phyloP scores from a whole-genome alignment of 2,888 invertebrate species.

The Yponomeuta plumbellus region DNA sequence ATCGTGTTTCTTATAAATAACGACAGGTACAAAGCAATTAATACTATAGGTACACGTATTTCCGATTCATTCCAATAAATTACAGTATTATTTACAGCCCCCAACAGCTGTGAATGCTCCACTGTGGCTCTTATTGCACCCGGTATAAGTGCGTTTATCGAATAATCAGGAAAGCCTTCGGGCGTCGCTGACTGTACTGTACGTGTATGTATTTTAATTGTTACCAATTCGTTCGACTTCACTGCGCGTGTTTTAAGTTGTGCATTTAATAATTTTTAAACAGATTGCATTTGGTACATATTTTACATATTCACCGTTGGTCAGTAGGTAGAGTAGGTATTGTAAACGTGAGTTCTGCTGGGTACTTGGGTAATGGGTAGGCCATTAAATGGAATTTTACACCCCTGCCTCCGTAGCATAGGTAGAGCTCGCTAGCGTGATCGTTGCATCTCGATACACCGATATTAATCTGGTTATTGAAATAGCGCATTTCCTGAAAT shows the following conservation, averaged over 20 bases:
- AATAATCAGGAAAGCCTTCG: too few species aligned
- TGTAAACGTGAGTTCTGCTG: too few species aligned
- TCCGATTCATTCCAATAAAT: not conserved
- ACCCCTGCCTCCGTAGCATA: too few species aligned
- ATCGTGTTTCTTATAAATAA: not conserved
- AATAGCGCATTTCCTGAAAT: too few species aligned
- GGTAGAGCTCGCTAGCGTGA: too few species aligned
- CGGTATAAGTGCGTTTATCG: too few species aligned
- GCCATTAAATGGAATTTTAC: too few species aligned
- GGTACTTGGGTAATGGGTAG: too few species aligned
- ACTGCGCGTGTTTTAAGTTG: not conserved
- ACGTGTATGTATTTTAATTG: not conserved
- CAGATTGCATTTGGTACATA: not conserved
- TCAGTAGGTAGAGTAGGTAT: conserved; percentile 28
- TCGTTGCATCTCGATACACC: too few species aligned
- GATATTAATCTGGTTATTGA: too few species aligned
- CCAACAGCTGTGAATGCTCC: not conserved
- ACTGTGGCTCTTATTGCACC: too few species aligned
- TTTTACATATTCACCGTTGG: not conserved
- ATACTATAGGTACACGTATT: not conserved
- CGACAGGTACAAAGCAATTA: not conserved
- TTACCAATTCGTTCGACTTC: not conserved
- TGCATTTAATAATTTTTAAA: not conserved
- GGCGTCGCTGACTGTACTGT: not conserved
- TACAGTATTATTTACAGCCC: too few species aligned